Base-by-base conservation (phyloP, 92 coral and sea anemone species). In the Parazoanthus darwini region DNA sequence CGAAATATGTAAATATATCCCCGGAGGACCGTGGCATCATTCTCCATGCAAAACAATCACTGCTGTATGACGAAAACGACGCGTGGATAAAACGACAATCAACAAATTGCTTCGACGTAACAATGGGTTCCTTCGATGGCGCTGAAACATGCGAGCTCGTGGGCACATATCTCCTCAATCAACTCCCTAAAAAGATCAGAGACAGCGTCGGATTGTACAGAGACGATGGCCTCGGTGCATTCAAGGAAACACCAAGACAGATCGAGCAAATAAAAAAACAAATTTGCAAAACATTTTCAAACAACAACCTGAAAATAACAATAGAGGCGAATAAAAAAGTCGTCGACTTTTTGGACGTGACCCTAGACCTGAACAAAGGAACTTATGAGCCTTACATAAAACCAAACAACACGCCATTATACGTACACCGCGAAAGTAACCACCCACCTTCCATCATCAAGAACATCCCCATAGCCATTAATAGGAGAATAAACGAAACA, bases 371-470 rank as follows among this genome's bases (percentile, higher is more conserved):
- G n/a, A n/a, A n/a, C n/a, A n/a, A n/a, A n/a, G n/a, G n/a, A n/a
- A n/a, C n/a, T n/a, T n/a, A n/a, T n/a, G n/a, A n/a, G n/a, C n/a
- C n/a, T n/a, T n/a, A n/a, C n/a, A n/a, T n/a, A n/a, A n/a, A n/a
- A n/a, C n/a, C n/a, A n/a, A n/a, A n/a, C n/a, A n/a, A n/a, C n/a
- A n/a, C n/a, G n/a, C n/a, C n/a, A n/a, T 22, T 66, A 36, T 82
- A 82, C 77, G 77, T 82, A 36, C 71, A 82, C 86, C 39, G 39
- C 74, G 74, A 56, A 23, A 82, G 86, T 59, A 82, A 82, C 39
- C 86, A 54, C 39, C 86, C 86, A n/a, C 86, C 86, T 14, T 82
- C 86, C 33, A 54, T 82, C 71, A 4, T 82, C 39, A 67, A 48
- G 23, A 51, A 39, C 38, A 82, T 82, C 37, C 86, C 86, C 22